Evolutionary conservation across 2,113 vertebrate species (phyloP).

Genomic region (Stegastes partitus): DNA sequence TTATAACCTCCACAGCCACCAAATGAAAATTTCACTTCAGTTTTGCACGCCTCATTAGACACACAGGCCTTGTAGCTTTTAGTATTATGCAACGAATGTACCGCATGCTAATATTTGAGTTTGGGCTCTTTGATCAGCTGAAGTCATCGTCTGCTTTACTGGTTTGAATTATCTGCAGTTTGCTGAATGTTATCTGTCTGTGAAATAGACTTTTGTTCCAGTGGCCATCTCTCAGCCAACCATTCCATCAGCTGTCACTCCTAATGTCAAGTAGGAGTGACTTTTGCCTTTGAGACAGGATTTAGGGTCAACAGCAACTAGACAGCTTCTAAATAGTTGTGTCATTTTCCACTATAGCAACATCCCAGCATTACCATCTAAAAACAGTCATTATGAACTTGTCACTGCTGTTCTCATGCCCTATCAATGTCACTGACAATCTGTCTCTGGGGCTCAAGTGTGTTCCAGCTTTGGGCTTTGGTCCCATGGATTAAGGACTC

Average conservation of each 20-base stretch:
- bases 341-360: conserved; percentile 40
- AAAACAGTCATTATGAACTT: conserved; percentile 54
- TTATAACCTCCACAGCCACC: conserved; percentile 47
- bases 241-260: conserved; percentile 29
- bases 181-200: conserved; percentile 24
- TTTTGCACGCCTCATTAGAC: conserved; percentile 48
- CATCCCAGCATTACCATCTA: conserved; percentile 16
- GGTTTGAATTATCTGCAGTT: conserved; percentile 24
- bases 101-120: conserved; percentile 36
- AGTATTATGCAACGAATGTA: conserved; percentile 27
- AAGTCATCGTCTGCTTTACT: conserved; percentile 8
- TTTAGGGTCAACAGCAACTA: conserved; percentile 29
- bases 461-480: conserved; percentile 42
- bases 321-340: conserved; percentile 6
- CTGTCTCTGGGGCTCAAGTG: conserved; percentile 2
- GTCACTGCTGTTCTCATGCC: conserved; percentile 67
- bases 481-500: conserved; percentile 36
- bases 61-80: conserved; percentile 7
- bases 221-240: conserved; percentile 1
- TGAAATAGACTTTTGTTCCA: conserved; percentile 16
- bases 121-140: conserved; percentile 38
- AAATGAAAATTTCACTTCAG: conserved; percentile 48
- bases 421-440: conserved; percentile 51
- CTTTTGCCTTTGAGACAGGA: conserved; percentile 23
- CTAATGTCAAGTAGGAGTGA: conserved; percentile 28